Base-by-base conservation (phyloP, 2,888 invertebrate genomes). In the Thecocarcelia acutangulata region DNA sequence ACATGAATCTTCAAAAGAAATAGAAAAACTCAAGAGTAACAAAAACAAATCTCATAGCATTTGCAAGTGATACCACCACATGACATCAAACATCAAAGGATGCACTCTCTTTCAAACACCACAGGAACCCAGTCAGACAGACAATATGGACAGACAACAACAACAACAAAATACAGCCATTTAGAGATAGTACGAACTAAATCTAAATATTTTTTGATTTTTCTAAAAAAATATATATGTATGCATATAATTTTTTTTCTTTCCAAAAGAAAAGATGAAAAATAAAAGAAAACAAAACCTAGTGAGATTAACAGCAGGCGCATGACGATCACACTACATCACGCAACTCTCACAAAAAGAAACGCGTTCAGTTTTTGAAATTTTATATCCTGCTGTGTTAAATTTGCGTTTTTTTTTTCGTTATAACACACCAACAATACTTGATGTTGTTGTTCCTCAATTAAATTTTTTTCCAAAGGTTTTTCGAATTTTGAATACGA, bases 11-110 rank as follows among this genome's bases (percentile, higher is more conserved):
- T 9, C 13, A 75, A 12, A 75, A 33, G 68, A 59, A 48, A 58
- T 37, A 15, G 37, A 59, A 74, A 21, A 61, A 44, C 28, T 24
- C 11, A 17, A 70, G 17, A 42, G 37, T 0, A 44, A 48, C 15
- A 15, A 54, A 63, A 73, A 74, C 40, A 59, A 77, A 64, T 76
- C 64, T 58, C 17, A 50, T 66, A 76, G 64, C 69, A 70, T 79
- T 70, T 73, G 72, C 76, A 64, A 76, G 76, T 80, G 84, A 82
- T 78, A 70, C 77, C 85, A 83, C 84, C 85, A 84, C 86, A 84
- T 85, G 84, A 83, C 74, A 83, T 80, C 84, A 85, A 70, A 89
- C 89, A 88, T 89, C 89, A 89, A 89, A 89, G 89, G 88, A 89
- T 87, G 61, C 66, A 74, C 52, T 68, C 58, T 84, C 42, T 48